Evolutionary conservation across 2,797 vertebrate genomes (phyloP).

Genomic region (Glyptemys insculpta): DNA sequence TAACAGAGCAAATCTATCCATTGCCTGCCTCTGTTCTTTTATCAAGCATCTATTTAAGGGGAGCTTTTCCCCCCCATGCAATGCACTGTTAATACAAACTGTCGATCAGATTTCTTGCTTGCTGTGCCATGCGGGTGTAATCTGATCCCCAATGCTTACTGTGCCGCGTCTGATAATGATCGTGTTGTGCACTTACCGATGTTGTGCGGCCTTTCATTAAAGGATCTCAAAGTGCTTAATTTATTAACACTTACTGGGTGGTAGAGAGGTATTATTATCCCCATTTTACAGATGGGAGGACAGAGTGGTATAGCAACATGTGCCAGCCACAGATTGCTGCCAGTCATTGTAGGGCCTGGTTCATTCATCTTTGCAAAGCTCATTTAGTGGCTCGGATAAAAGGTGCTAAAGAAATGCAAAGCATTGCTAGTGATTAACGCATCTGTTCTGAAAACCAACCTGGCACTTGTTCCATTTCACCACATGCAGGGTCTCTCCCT

Average conservation of each 20-base stretch:
- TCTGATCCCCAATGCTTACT: conserved; percentile 18
- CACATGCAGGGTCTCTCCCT: background rate
- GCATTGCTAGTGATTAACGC: fast-evolving
- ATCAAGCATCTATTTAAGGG: conserved; percentile 52
- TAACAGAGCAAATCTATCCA: conserved; percentile 55
- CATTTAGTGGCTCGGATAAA: background rate
- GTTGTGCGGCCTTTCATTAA: conserved; percentile 42
- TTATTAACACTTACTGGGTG: background rate
- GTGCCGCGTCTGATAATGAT: conserved; percentile 51
- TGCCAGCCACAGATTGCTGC: conserved; percentile 33
- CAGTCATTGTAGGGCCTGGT: background rate
- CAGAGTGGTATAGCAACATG: background rate
- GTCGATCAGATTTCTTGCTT: conserved; percentile 1
- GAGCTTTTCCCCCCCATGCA: background rate
- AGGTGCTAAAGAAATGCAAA: background rate
- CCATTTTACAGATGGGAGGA: conserved; percentile 23
- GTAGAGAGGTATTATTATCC: background rate
- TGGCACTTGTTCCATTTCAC: background rate
- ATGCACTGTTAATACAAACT: conserved; percentile 26
- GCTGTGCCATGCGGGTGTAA: background rate
- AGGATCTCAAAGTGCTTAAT: background rate
- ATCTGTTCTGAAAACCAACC: conserved; percentile 12
- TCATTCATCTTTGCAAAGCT: background rate
- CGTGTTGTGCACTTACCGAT: conserved; percentile 26
- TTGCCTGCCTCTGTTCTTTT: conserved; percentile 47